phyloP scores from a whole-genome alignment of 2,797 vertebrate species.

The Bradypus variegatus region DNA sequence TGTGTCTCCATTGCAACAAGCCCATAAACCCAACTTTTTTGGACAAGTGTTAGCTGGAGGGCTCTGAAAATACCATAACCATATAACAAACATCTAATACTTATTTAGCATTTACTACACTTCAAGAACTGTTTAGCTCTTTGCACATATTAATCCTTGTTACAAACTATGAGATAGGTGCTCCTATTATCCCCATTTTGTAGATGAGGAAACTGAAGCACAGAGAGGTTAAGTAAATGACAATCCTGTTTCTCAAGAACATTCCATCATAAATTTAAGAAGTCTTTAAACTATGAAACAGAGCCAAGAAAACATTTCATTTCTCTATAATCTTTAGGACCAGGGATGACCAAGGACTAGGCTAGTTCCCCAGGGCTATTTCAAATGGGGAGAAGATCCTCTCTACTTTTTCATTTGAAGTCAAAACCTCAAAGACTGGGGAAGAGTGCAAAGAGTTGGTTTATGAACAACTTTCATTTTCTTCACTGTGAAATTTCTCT shows the following conservation, averaged over 20 bases:
- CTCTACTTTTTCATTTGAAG: neutral
- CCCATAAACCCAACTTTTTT: neutral
- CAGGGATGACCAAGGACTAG: neutral
- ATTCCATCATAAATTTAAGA: neutral
- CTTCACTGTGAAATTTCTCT: neutral
- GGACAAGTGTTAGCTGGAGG: neutral
- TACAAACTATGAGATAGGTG: neutral
- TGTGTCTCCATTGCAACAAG: neutral
- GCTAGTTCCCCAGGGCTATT: neutral
- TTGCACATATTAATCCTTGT: neutral
- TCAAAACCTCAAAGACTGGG: neutral
- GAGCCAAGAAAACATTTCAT: neutral
- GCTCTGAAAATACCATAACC: neutral
- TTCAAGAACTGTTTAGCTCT: neutral
- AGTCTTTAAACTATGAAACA: neutral
- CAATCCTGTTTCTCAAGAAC: neutral
- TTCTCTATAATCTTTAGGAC: neutral
- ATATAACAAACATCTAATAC: neutral
- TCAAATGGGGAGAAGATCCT: neutral
- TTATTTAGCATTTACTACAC: neutral
- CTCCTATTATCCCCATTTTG: neutral
- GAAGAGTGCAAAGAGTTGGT: neutral
- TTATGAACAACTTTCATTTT: neutral
- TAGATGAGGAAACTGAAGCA: neutral
- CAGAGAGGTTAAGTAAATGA: neutral